Conservation (phyloP, 1,140 invertebrate genomes). For the Pseudomyrmex sp. region DNA sequence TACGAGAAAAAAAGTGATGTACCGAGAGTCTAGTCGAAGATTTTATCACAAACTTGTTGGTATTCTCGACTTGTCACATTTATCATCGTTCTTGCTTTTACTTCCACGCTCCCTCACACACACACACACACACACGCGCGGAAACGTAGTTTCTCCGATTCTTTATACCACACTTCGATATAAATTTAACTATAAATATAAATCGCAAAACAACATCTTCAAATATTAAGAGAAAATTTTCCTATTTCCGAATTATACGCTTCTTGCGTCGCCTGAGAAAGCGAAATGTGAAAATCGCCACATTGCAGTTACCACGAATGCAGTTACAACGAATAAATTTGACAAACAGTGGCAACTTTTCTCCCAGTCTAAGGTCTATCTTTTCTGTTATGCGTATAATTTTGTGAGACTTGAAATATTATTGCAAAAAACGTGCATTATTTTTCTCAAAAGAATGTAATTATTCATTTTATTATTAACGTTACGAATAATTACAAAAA, state of each 20-base stretch:
- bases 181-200: slow-evolving; percentile 62
- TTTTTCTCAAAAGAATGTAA: too few species aligned
- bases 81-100: slow-evolving; percentile 68
- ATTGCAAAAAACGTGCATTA: too few species aligned
- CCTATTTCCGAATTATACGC: background rate
- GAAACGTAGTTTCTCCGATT: slow-evolving; percentile 49
- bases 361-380: too few species aligned
- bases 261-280: background rate
- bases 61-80: slow-evolving; percentile 61
- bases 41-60: slow-evolving; percentile 59
- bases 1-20: slow-evolving; percentile 12
- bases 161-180: slow-evolving; percentile 47
- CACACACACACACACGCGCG: background rate
- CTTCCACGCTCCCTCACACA: slow-evolving; percentile 32
- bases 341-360: slow-evolving; percentile 18
- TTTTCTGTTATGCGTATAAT: too few species aligned
- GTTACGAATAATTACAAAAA: background rate
- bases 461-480: background rate
- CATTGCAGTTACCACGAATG: background rate
- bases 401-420: too few species aligned
- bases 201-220: slow-evolving; percentile 37
- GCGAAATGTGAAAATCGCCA: background rate
- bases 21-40: slow-evolving; percentile 37
- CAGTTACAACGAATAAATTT: slow-evolving; percentile 17
- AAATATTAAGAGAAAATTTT: slow-evolving; percentile 23